Evolutionary conservation across 2,113 vertebrate genomes (phyloP), one percentile per base, ranked within the genome.

Genomic region (Platysternon megacephalum): DNA sequence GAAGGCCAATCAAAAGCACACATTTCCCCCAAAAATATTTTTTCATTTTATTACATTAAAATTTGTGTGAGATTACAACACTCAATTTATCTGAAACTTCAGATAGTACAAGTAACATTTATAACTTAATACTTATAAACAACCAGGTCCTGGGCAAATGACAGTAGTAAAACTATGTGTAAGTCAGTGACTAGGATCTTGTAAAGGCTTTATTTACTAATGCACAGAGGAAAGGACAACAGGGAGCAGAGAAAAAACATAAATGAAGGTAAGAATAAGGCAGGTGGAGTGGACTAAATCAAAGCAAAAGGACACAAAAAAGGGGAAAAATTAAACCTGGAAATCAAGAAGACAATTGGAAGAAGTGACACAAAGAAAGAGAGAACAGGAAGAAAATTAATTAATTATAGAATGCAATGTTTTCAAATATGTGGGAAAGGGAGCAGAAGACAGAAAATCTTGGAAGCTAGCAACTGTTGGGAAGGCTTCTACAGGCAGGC

Each of bases 321-420:
- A 58, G 19, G 80, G 91, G 49, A 2, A 14, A 49, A 49, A 49
- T 49, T 49, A 49, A 49, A 49, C 49, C 11, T 29, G 17, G 14
- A 52, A 42, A 32, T 0, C 3, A 52, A 49, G 76, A 56, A 51
- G 3, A 53, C 49, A 11, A 51, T 0, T 16, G 17, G 6, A 68
- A 87, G 3, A 3, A 46, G 81, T 81, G 4, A 5, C 14, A 44
- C 29, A 26, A 2, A 61, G 28, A 52, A 78, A 53, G 16, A 68
- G 58, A 61, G 16, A 68, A 68, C 10, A 68, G 35, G 65, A 51
- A 44, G 24, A n/a, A 42, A 76, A 46, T 3, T 2, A 32, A 0
- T 4, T 49, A 85, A 49, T 19, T 24, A 88, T 44, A 81, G 17
- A 79, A 79, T 68, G 8, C 65, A 68, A 68, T 46, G 81, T 86